A percentile compares a stretch with the other conserved stretches of the same genome.
Conservation (phyloP, 1,140 invertebrate species). For the Cyclargus thomasi region DNA sequence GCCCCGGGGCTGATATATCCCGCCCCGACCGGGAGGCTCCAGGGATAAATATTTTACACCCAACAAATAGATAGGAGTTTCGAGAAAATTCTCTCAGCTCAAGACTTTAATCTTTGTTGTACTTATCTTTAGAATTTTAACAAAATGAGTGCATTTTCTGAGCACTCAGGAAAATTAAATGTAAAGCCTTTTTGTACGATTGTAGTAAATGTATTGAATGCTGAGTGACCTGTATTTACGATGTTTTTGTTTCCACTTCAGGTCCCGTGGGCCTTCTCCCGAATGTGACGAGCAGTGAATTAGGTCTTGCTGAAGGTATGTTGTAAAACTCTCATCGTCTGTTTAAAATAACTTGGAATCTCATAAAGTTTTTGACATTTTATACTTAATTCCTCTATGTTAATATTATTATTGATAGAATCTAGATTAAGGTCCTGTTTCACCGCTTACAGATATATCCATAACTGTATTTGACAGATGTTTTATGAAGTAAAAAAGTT, state of each 20-base stretch:
- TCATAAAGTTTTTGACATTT: no score
- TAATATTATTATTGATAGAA: no score
- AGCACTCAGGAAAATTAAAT: no score
- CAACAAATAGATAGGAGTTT: neutral
- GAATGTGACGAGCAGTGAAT: constrained; percentile 49
- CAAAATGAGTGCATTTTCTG: neutral
- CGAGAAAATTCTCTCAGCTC: neutral
- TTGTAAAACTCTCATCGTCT: neutral
- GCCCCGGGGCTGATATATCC: no score
- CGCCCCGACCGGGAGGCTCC: neutral
- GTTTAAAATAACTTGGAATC: neutral
- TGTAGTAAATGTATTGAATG: neutral
- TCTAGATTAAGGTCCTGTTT: no score
- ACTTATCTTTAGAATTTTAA: neutral
- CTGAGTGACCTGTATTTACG: neutral
- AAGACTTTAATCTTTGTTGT: neutral
- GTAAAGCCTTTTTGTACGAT: no score
- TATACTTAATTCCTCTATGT: no score
- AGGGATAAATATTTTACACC: neutral
- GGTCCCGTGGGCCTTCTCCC: constrained; percentile 44
- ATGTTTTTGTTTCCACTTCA: neutral
- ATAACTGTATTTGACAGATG: no score
- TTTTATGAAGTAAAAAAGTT: no score
- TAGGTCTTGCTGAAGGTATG: constrained; percentile 57
- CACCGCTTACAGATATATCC: no score